Conservation (phyloP, 2,797 vertebrate species). For the Erethizon dorsatum region DNA sequence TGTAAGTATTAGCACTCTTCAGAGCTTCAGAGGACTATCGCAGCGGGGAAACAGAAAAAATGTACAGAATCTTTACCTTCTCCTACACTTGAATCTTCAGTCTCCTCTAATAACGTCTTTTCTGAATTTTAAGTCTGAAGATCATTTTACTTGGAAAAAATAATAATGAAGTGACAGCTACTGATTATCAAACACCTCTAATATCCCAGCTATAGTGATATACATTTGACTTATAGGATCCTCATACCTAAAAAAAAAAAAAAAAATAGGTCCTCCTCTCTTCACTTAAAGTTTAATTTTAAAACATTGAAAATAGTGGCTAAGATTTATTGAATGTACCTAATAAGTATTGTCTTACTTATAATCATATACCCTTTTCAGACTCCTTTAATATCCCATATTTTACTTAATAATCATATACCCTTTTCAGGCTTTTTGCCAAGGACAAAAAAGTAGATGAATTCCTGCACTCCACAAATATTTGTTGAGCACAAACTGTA, state of each 20-base stretch:
- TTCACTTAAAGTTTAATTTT: not conserved
- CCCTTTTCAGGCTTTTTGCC: not conserved
- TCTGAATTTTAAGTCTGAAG: conserved; percentile 39
- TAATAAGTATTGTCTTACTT: not conserved
- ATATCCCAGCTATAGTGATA: not conserved
- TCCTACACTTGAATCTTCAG: not conserved
- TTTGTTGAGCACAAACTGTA: not conserved
- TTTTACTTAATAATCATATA: not conserved
- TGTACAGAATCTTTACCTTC: not conserved
- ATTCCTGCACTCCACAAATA: conserved; percentile 32
- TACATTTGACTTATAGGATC: not conserved
- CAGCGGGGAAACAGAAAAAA: not conserved
- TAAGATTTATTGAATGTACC: not conserved
- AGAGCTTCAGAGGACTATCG: not conserved
- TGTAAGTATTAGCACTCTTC: not conserved
- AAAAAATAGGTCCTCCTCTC: not conserved
- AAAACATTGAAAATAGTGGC: not conserved
- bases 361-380: conserved; percentile 2
- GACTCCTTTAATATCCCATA: not conserved
- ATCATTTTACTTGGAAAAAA: conserved; percentile 28
- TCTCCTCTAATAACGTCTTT: not conserved
- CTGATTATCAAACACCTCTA: not conserved
- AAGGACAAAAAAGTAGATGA: not conserved
- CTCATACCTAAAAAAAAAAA: not conserved
- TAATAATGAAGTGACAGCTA: conserved; percentile 18